Evolutionary conservation across 2,888 invertebrate species (phyloP).

Genomic region (Rhaphigaster nebulosa): DNA sequence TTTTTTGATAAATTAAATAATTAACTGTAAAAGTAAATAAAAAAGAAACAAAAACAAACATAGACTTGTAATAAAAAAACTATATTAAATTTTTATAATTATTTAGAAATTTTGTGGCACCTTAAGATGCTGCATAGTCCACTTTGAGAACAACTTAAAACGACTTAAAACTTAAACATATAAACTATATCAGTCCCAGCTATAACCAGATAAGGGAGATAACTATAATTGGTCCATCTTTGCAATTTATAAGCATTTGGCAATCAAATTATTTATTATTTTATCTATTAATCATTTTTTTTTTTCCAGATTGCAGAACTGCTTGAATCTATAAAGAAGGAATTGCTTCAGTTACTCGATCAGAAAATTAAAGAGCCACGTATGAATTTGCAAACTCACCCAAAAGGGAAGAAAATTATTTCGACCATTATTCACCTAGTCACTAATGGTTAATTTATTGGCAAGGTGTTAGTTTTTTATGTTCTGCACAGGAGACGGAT

Average conservation of each 20-base stretch:
- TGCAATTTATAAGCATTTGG: not conserved
- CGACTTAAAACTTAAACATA: no score
- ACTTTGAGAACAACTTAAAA: no score
- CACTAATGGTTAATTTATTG: slow-evolving; percentile 71
- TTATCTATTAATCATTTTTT: not conserved
- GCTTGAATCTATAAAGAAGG: slow-evolving; percentile 82
- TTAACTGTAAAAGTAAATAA: no score
- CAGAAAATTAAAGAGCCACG: slow-evolving; percentile 88
- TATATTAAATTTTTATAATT: no score
- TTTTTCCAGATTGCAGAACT: slow-evolving; percentile 80
- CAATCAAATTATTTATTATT: not conserved
- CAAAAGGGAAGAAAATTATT: slow-evolving; percentile 82
- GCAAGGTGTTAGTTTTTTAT: slow-evolving; percentile 1
- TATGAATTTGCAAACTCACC: slow-evolving; percentile 80
- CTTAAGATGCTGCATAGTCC: no score
- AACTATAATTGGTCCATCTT: slow-evolving; percentile 14
- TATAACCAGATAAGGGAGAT: no score
- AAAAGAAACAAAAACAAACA: no score
- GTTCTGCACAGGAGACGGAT: not conserved
- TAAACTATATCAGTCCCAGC: no score
- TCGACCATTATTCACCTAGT: slow-evolving; percentile 81
- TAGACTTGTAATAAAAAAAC: no score
- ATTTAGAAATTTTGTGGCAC: no score
- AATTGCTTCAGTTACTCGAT: slow-evolving; percentile 82
- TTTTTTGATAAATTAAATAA: no score